Evolutionary conservation across 2,797 vertebrate species (phyloP).

Genomic region (Jordanella pulchra): DNA sequence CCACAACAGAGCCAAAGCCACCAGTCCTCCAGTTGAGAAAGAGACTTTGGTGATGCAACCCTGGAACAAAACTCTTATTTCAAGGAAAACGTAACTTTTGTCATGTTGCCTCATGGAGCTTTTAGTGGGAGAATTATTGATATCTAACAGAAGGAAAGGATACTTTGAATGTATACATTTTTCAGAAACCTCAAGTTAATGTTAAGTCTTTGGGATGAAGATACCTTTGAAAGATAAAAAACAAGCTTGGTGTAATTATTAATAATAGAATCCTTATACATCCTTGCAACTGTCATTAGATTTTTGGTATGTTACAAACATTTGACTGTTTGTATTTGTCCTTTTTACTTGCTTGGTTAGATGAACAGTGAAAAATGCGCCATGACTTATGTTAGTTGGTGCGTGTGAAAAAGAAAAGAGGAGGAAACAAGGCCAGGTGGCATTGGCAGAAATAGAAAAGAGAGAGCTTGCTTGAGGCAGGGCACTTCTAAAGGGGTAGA

Average conservation of each 20-base stretch:
- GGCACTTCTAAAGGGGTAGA: constrained; percentile 48
- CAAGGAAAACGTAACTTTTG: background rate
- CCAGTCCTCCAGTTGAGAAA: background rate
- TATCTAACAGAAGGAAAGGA: background rate
- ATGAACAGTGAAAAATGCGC: constrained; percentile 66
- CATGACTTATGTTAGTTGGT: constrained; percentile 64
- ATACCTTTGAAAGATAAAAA: background rate
- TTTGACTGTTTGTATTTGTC: constrained; percentile 21
- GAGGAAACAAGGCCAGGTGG: constrained; percentile 66
- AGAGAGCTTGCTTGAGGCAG: constrained; percentile 46
- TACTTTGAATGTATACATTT: background rate
- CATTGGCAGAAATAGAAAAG: constrained; percentile 71
- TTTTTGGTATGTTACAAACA: constrained; percentile 12
- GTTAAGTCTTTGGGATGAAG: background rate
- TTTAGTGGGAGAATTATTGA: background rate
- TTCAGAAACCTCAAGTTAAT: background rate
- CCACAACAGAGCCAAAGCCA: background rate
- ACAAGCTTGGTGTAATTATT: background rate
- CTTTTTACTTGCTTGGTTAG: constrained; percentile 39
- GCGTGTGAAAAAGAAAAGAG: constrained; percentile 63
- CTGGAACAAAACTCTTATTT: background rate
- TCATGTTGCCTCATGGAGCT: background rate
- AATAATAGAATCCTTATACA: background rate
- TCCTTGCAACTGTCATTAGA: background rate
- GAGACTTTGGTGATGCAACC: background rate